phyloP scores from a whole-genome alignment of 2,888 invertebrate genomes.

The Tachina lurida region DNA sequence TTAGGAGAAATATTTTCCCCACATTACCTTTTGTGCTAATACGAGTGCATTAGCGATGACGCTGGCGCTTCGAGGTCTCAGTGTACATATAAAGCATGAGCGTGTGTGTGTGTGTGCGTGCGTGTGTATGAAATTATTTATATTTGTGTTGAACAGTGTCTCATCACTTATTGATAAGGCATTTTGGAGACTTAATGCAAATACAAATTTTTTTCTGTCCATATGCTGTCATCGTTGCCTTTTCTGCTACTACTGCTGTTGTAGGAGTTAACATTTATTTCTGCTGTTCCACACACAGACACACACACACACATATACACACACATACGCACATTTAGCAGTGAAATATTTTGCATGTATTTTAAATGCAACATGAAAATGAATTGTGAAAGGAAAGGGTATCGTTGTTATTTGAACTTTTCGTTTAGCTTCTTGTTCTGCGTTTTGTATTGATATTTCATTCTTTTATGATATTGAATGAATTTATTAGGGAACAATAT shows the following conservation, averaged over 20 bases:
- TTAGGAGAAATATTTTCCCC: no score
- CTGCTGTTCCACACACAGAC: slow-evolving; percentile 1
- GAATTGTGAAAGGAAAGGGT: slow-evolving; percentile 65
- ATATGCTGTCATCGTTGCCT: slow-evolving; percentile 8
- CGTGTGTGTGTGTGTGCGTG: background rate
- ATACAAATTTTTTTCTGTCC: slow-evolving; percentile 4
- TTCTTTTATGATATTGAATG: slow-evolving; percentile 3
- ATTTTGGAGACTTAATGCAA: slow-evolving; percentile 49
- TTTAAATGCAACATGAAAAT: slow-evolving; percentile 58
- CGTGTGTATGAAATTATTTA: background rate
- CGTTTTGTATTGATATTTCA: slow-evolving; percentile 46
- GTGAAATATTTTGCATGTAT: background rate
- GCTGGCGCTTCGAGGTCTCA: background rate
- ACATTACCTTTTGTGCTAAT: no score
- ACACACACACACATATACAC: background rate
- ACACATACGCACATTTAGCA: background rate
- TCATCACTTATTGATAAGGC: slow-evolving; percentile 47
- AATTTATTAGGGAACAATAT: slow-evolving; percentile 48
- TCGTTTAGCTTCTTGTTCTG: slow-evolving; percentile 7
- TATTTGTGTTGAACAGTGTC: slow-evolving; percentile 11
- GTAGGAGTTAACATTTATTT: slow-evolving; percentile 59
- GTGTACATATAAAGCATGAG: background rate
- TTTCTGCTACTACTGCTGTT: slow-evolving; percentile 28
- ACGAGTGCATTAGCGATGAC: no score
- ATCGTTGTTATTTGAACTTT: slow-evolving; percentile 62